These are phyloP conservation scores for Sanderia malayensis DNA, from an alignment of 30 jellyfish, hydroid and myxozoan species.

Conservation along the genomic window DNA sequence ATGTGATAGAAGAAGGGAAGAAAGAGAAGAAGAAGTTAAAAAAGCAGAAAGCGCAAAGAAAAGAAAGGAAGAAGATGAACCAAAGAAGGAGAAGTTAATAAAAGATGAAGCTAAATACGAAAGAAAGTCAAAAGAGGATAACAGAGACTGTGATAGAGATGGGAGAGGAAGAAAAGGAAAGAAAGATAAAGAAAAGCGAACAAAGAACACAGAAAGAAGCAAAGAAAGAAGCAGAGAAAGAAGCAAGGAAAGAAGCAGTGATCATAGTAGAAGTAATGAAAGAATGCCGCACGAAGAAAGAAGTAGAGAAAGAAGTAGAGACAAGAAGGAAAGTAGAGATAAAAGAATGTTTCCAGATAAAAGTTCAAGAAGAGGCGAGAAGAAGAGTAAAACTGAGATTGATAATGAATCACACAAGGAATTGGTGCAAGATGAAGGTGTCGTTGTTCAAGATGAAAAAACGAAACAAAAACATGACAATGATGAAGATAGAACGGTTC, in stretches of 20 bases:
- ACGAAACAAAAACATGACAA: slow-evolving; percentile 6
- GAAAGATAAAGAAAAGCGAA: background rate
- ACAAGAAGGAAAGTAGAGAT: background rate
- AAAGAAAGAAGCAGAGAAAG: background rate
- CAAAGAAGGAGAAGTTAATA: slow-evolving; percentile 3
- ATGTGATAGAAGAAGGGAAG: slow-evolving; percentile 57
- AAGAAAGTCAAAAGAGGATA: background rate
- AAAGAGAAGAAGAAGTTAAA: background rate
- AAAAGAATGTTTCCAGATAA: slow-evolving; percentile 1
- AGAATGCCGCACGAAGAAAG: background rate
- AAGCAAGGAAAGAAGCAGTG: slow-evolving; percentile 1
- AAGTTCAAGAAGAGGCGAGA: slow-evolving; percentile 29
- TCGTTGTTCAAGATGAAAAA: background rate
- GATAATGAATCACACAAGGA: slow-evolving; percentile 9
- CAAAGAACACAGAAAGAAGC: slow-evolving; percentile 4
- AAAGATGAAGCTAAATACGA: slow-evolving; percentile 5
- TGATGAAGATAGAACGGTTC: slow-evolving; percentile 60
- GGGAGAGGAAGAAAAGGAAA: background rate
- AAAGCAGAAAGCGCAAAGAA: background rate
- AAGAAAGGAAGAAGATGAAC: background rate
- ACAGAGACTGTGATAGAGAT: slow-evolving; percentile 18
- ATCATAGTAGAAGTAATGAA: background rate
- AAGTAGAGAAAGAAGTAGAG: slow-evolving; percentile 14
- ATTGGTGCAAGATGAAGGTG: too few species aligned
- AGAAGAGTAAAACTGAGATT: background rate